A percentile compares a stretch with the other conserved stretches of the same genome.
Evolutionary conservation across 2,888 invertebrate species (phyloP).

Genomic region (Chymomyza caudatula): DNA sequence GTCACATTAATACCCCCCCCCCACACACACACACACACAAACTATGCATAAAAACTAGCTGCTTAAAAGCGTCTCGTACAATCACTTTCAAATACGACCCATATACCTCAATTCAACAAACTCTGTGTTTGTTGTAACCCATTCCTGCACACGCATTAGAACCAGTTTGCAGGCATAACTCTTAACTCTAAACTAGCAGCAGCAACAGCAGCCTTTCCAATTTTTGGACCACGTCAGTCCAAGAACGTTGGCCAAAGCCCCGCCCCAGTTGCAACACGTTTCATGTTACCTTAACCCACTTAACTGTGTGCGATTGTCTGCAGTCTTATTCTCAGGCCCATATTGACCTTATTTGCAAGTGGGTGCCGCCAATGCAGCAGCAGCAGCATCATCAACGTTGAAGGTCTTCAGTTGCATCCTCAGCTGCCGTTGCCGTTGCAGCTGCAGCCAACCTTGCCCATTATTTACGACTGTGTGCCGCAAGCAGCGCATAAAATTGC

Average conservation of each 20-base stretch:
- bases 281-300: conserved; percentile 62
- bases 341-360: neutral
- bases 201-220: conserved; percentile 51
- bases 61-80: conserved; percentile 34
- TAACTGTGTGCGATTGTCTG: conserved; percentile 31
- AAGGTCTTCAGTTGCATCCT: neutral
- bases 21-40: too few relatives aligned
- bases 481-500: neutral
- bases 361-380: neutral
- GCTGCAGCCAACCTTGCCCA: neutral
- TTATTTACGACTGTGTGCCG: neutral
- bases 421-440: neutral
- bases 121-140: conserved; percentile 18
- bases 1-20: neutral
- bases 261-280: conserved; percentile 22
- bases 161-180: conserved; percentile 56
- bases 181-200: neutral
- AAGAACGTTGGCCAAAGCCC: conserved; percentile 17
- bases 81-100: conserved; percentile 67
- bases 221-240: conserved; percentile 40
- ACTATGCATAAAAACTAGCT: neutral
- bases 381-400: neutral
- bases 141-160: conserved; percentile 57
- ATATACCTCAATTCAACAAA: conserved; percentile 28
- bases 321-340: neutral